These are phyloP conservation scores for Apeltes quadracus DNA, from an alignment of 2,113 vertebrate genomes.

Conservation along the genomic window DNA sequence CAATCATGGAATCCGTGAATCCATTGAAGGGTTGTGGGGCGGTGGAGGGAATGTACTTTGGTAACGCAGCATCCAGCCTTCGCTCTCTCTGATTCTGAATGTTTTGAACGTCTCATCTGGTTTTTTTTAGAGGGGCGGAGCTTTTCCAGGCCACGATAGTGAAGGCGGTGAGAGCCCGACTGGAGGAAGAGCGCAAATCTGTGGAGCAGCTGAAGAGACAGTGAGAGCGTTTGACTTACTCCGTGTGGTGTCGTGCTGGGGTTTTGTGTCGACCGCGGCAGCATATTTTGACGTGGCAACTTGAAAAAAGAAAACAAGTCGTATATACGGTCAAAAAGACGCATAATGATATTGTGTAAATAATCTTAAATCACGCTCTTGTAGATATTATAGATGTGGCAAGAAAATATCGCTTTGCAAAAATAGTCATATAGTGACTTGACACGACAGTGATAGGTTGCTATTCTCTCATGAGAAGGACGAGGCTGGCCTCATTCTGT, in stretches of 20 bases:
- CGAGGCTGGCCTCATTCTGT: neutral
- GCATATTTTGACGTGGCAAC: neutral
- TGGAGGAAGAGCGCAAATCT: slow-evolving; percentile 96
- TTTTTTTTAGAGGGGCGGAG: slow-evolving; percentile 89
- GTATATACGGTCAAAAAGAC: neutral
- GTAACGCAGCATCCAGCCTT: neutral
- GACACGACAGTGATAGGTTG: neutral
- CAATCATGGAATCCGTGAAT: neutral
- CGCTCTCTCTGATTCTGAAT: neutral
- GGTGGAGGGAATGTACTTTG: neutral
- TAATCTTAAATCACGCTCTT: neutral
- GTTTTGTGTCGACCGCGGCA: neutral
- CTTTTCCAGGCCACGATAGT: slow-evolving; percentile 98
- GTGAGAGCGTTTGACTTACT: slow-evolving; percentile 80
- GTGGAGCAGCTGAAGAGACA: slow-evolving; percentile 99
- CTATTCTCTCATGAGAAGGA: neutral
- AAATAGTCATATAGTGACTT: too few species aligned
- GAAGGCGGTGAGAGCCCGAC: slow-evolving; percentile 94
- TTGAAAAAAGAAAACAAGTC: neutral
- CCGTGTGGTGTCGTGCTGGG: neutral
- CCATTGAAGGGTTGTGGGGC: neutral
- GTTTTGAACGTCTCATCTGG: neutral
- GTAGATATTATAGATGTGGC: neutral
- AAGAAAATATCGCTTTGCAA: too few species aligned
- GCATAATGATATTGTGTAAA: neutral